Percentiles rank a stretch among this genome's conserved stretches.
phyloP scores from a whole-genome alignment of 2,797 vertebrate species.

The Microcaecilia unicolor region DNA sequence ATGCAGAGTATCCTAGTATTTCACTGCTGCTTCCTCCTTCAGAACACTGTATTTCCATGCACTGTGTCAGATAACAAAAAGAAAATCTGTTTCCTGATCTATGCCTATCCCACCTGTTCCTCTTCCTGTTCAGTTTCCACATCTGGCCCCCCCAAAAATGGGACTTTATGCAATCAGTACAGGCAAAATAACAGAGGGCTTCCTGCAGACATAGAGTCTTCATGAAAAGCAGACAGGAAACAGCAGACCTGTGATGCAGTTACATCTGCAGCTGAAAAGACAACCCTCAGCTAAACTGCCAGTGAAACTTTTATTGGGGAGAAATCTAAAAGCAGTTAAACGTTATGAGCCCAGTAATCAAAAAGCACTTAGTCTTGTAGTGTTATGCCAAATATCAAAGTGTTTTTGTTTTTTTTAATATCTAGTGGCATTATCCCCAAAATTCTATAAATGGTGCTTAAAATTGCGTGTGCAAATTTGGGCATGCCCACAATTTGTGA shows the following conservation, averaged over 20 bases:
- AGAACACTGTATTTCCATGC: not conserved
- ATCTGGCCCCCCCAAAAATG: conserved; percentile 8
- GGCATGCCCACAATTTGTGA: too few relatives aligned
- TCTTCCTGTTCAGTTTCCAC: not conserved
- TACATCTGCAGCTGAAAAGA: too few relatives aligned
- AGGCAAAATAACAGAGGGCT: not conserved
- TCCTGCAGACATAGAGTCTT: conserved; percentile 1
- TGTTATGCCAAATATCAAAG: too few relatives aligned
- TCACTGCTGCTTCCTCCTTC: conserved; percentile 21
- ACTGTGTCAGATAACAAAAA: not conserved
- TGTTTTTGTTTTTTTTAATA: too few relatives aligned
- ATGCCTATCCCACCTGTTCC: not conserved
- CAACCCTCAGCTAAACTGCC: too few relatives aligned
- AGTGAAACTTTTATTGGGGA: too few relatives aligned
- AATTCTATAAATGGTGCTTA: too few relatives aligned
- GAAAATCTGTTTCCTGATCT: conserved; percentile 32
- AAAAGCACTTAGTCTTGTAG: too few relatives aligned
- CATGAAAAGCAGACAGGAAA: not conserved
- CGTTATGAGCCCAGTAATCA: too few relatives aligned
- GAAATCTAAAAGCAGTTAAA: too few relatives aligned
- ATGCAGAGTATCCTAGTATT: not conserved
- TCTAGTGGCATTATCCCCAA: too few relatives aligned
- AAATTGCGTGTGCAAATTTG: too few relatives aligned
- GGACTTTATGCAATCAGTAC: not conserved
- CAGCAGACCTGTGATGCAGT: not conserved